Conservation (phyloP, 2,797 vertebrate genomes). For the Urocyon cinereoargenteus region DNA sequence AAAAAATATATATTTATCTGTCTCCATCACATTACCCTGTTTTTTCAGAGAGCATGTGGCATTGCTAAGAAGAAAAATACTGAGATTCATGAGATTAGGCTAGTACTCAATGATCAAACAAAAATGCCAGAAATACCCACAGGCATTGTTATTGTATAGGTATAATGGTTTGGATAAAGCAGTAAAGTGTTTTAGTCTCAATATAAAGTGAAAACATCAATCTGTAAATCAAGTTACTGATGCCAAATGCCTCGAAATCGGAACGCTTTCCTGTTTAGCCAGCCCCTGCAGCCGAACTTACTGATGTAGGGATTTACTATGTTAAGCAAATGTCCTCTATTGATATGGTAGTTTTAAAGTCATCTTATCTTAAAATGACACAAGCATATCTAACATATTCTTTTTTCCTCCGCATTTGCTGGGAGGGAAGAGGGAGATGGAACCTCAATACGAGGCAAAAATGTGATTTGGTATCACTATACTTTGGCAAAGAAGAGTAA, state of each 20-base stretch:
- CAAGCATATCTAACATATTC: not conserved
- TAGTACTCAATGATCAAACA: not conserved
- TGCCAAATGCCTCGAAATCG: conserved; percentile 40
- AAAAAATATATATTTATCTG: not conserved
- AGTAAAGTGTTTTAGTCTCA: not conserved
- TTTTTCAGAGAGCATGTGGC: not conserved
- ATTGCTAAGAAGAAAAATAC: not conserved
- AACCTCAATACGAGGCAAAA: conserved; percentile 32
- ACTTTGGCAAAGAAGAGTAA: conserved; percentile 81
- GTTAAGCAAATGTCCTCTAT: conserved; percentile 23
- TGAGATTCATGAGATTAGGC: not conserved
- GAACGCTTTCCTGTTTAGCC: not conserved
- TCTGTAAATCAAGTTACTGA: conserved; percentile 14
- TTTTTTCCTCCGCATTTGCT: not conserved
- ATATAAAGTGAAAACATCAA: conserved; percentile 22
- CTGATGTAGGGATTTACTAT: not conserved
- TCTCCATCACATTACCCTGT: not conserved
- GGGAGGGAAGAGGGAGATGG: not conserved
- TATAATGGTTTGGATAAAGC: not conserved
- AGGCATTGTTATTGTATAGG: not conserved
- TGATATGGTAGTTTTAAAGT: conserved; percentile 27
- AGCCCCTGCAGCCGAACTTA: not conserved
- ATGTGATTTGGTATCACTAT: conserved; percentile 65
- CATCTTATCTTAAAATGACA: conserved; percentile 67
- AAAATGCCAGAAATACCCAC: not conserved